phyloP scores from a whole-genome alignment of 2,888 invertebrate genomes.

The Thymelicus acteon region DNA sequence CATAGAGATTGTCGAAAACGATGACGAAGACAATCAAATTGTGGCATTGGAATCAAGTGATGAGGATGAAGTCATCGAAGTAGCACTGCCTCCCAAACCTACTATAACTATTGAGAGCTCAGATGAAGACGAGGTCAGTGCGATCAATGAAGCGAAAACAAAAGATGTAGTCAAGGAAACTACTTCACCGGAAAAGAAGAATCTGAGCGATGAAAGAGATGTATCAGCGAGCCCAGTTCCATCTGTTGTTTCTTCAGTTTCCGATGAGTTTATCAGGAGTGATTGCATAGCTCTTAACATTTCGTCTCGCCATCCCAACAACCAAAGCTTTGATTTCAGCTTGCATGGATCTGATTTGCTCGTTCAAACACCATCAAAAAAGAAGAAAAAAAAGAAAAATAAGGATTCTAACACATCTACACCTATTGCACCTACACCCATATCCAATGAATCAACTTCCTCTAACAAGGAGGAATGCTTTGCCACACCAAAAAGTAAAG shows the following conservation, averaged over 20 bases:
- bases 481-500: slow-evolving; percentile 79
- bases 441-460: slow-evolving; percentile 45
- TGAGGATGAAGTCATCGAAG: slow-evolving; percentile 79
- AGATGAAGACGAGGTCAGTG: slow-evolving; percentile 71
- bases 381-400: slow-evolving; percentile 72
- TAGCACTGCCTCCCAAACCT: slow-evolving; percentile 75
- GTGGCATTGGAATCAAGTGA: slow-evolving; percentile 71
- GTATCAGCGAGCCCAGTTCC: slow-evolving; percentile 75
- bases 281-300: slow-evolving; percentile 81
- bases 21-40: slow-evolving; percentile 51
- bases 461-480: slow-evolving; percentile 64
- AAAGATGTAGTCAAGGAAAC: slow-evolving; percentile 30
- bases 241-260: slow-evolving; percentile 77
- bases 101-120: slow-evolving; percentile 81
- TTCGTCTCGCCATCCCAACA: slow-evolving; percentile 67
- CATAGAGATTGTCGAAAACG: slow-evolving; percentile 69
- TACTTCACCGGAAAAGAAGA: slow-evolving; percentile 38
- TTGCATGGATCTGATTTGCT: slow-evolving; percentile 77
- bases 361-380: slow-evolving; percentile 67
- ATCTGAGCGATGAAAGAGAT: slow-evolving; percentile 56
- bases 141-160: slow-evolving; percentile 42
- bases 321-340: slow-evolving; percentile 77
- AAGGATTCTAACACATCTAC: slow-evolving; percentile 67
- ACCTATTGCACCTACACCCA: slow-evolving; percentile 49
- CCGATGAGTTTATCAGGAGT: slow-evolving; percentile 79